Evolutionary conservation across 2,113 vertebrate species (phyloP).

Genomic region (Tor tambroides): DNA sequence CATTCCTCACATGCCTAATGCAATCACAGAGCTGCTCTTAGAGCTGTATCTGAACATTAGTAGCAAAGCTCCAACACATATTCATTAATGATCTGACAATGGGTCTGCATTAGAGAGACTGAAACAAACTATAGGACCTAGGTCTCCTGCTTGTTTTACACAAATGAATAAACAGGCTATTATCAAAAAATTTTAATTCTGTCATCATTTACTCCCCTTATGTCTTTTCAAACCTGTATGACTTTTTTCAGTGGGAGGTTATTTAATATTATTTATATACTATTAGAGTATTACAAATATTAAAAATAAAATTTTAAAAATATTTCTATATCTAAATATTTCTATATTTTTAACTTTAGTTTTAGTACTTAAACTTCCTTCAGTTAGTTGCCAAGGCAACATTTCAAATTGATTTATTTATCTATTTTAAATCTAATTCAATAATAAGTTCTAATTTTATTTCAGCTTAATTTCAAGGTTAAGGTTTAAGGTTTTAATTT

Average conservation of each 20-base stretch:
- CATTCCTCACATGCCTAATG: constrained; percentile 69
- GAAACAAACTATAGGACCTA: neutral
- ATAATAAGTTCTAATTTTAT: neutral
- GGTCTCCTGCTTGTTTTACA: neutral
- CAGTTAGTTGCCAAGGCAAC: too few relatives aligned
- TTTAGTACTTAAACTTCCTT: neutral
- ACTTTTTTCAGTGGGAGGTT: neutral
- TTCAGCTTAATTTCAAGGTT: neutral
- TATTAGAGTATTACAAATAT: neutral
- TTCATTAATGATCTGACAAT: constrained; percentile 7
- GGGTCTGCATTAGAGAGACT: constrained; percentile 39
- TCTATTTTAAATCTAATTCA: neutral
- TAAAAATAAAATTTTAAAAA: too few relatives aligned
- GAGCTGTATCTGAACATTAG: constrained; percentile 33
- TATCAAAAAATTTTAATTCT: neutral
- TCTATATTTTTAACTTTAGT: neutral
- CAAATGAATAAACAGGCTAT: neutral
- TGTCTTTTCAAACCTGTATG: neutral
- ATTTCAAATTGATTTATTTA: neutral
- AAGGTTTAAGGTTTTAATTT: neutral
- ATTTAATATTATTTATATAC: neutral
- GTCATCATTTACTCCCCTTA: neutral
- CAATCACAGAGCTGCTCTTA: constrained; percentile 63
- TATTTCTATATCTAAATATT: neutral
- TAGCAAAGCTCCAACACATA: constrained; percentile 9